phyloP scores from a whole-genome alignment of 2,113 vertebrate genomes.

The Platanista minor region DNA sequence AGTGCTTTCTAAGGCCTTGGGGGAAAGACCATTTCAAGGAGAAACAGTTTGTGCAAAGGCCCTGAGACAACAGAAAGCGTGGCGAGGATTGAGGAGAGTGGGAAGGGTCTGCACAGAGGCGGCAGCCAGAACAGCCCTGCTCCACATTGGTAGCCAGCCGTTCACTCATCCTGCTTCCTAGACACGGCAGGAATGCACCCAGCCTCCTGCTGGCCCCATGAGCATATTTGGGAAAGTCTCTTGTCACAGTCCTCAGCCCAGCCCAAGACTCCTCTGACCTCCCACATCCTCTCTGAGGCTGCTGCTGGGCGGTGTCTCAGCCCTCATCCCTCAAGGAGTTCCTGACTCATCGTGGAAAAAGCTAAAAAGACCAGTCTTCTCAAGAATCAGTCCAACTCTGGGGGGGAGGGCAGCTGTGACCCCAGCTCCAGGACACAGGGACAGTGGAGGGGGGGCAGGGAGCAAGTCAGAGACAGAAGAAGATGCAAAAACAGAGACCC shows the following conservation, averaged over 20 bases:
- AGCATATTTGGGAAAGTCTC: conserved; percentile 29
- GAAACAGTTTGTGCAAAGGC: neutral
- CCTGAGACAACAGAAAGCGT: neutral
- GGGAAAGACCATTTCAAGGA: neutral
- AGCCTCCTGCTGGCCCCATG: neutral
- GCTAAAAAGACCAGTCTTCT: neutral
- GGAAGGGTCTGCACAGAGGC: neutral
- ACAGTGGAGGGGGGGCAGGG: neutral
- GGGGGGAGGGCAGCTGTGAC: neutral
- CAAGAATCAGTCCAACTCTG: neutral
- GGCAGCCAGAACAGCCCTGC: neutral
- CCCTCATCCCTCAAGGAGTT: neutral
- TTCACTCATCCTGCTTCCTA: neutral
- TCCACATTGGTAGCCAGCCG: neutral
- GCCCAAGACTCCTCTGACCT: neutral
- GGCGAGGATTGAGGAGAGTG: neutral
- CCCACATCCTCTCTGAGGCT: neutral
- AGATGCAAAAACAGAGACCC: neutral
- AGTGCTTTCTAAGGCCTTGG: neutral
- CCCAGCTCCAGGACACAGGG: neutral
- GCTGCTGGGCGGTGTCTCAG: neutral
- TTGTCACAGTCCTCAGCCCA: neutral
- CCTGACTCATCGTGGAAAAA: conserved; percentile 53
- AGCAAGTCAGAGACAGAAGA: neutral
- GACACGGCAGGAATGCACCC: neutral